Conservation (phyloP, 2,113 vertebrate species). For the Lethenteron reissneri region DNA sequence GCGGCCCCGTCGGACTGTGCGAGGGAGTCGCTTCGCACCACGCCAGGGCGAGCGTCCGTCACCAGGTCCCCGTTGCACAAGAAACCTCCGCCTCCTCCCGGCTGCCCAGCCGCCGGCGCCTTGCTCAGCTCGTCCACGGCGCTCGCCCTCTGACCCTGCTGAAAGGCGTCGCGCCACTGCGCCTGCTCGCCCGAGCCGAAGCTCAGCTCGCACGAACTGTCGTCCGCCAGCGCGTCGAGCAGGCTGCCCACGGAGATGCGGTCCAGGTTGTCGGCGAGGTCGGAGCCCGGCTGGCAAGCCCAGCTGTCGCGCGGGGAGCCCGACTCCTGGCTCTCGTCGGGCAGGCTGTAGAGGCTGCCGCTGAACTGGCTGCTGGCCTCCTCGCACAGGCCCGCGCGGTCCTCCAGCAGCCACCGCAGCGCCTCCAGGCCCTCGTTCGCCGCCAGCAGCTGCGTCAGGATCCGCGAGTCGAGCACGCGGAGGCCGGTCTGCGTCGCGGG, state of each 20-base stretch:
- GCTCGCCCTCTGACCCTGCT: too few relatives aligned
- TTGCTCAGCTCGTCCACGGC: too few relatives aligned
- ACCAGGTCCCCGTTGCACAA: too few relatives aligned
- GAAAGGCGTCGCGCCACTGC: too few relatives aligned
- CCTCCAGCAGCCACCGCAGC: not conserved
- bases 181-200: too few relatives aligned
- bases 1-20: too few relatives aligned
- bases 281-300: not conserved
- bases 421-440: conserved; percentile 4
- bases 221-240: not conserved
- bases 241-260: conserved; percentile 3
- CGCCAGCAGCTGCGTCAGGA: not conserved
- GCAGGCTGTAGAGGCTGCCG: not conserved
- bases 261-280: conserved; percentile 2
- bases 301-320: not conserved
- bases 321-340: not conserved
- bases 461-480: not conserved
- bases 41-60: too few relatives aligned
- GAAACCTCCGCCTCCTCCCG: too few relatives aligned
- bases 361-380: not conserved
- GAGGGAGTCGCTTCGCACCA: too few relatives aligned
- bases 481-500: conserved; percentile 1
- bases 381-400: not conserved
- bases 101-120: too few relatives aligned
- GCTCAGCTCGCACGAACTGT: not conserved